Base-by-base conservation (phyloP, 2,888 invertebrate species). In the Holacanthella duospinosa region DNA sequence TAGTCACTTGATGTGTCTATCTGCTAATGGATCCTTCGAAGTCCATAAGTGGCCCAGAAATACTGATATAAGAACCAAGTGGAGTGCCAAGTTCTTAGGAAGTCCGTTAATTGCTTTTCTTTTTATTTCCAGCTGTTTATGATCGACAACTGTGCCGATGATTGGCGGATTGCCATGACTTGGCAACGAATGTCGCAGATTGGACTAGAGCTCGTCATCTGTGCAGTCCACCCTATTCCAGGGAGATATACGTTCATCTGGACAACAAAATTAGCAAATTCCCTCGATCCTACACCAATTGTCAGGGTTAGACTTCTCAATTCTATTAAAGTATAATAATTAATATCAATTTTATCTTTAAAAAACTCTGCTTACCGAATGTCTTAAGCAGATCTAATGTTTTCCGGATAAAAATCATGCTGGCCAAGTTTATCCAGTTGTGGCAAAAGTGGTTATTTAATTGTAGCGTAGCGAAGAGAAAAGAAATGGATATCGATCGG, bases 71-170 rank as follows among this genome's bases (percentile, higher is more conserved):
- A n/a, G n/a, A n/a, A n/a, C n/a, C n/a, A n/a, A n/a, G n/a, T n/a
- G n/a, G n/a, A n/a, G n/a, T n/a, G n/a, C n/a, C n/a, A n/a, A n/a
- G n/a, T n/a, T n/a, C n/a, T n/a, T n/a, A n/a, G n/a, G n/a, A n/a
- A n/a, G n/a, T n/a, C 36, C 6, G 16, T 58, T 58, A 19, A 29
- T 16, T 58, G 4, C 9, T 29, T 28, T 58, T 6, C 2, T 21
- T 58, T 55, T 44, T 56, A 24, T 58, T 59, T 60, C 55, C 85
- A 99, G 96, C 86, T 99, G 82, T 99, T 97, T 84, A 96, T 97
- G 90, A 95, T 97, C 82, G 97, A 99, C 85, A 99, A 99, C 84
- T 96, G 96, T 82, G 95, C 97, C 73, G 99, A 99, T 79, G 99
- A 99, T 83, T 99, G 99, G 99, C 85, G 97, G 78, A 99, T 99